Evolutionary conservation across 2,113 vertebrate genomes (phyloP).

Genomic region (Otus sunia): DNA sequence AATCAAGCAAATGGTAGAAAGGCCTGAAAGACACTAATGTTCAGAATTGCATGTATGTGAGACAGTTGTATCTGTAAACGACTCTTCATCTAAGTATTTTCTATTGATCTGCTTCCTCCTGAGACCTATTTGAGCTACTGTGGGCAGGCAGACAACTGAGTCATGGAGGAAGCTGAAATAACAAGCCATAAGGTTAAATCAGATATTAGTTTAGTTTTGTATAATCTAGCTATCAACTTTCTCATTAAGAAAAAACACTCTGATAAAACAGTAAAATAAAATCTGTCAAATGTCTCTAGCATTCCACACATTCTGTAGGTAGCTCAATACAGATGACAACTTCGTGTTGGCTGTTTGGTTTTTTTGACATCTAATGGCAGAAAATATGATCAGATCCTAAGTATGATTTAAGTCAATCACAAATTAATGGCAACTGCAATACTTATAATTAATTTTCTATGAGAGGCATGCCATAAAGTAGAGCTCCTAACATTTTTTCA

Average conservation of each 20-base stretch:
- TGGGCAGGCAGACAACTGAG: background rate
- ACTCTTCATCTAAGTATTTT: background rate
- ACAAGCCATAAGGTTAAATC: background rate
- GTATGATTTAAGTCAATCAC: background rate
- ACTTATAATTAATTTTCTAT: background rate
- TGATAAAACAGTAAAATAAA: background rate
- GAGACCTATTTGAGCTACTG: fast-evolving
- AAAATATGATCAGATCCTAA: background rate
- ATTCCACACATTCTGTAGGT: background rate
- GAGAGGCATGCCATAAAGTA: background rate
- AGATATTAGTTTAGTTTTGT: background rate
- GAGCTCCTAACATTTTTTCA: background rate
- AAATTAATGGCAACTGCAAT: background rate
- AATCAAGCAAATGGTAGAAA: background rate
- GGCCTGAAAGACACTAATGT: background rate
- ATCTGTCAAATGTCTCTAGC: background rate
- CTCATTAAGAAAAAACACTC: background rate
- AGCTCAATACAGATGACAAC: background rate
- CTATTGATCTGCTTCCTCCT: background rate
- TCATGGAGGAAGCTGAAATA: background rate
- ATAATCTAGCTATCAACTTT: background rate
- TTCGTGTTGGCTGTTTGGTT: background rate
- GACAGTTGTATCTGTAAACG: background rate
- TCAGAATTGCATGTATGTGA: background rate
- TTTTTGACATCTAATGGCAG: background rate